A percentile compares a stretch with the other conserved stretches of the same genome.
These are phyloP conservation scores for Caiman crocodilus DNA, from an alignment of 2,797 vertebrate genomes.

Conservation along the genomic window DNA sequence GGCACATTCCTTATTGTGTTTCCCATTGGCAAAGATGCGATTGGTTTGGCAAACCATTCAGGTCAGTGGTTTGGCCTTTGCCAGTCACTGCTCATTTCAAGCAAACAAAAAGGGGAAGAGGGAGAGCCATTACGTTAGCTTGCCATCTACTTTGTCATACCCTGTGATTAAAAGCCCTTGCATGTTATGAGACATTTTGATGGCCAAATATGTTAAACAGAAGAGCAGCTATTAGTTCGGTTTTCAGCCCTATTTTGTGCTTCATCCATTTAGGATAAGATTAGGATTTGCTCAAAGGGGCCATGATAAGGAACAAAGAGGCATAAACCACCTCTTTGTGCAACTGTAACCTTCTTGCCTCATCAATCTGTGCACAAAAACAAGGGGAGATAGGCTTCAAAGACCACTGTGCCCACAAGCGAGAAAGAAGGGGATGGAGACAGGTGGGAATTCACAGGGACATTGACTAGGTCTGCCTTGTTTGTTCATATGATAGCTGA, in stretches of 20 bases:
- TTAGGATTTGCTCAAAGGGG: background rate
- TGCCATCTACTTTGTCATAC: background rate
- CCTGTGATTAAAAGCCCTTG: background rate
- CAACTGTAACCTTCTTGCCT: background rate
- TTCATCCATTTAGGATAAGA: background rate
- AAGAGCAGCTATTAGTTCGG: background rate
- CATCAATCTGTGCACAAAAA: background rate
- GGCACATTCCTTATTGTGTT: background rate
- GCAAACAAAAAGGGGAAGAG: background rate
- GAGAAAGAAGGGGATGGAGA: background rate
- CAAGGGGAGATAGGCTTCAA: background rate
- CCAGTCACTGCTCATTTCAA: background rate
- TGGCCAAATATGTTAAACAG: background rate
- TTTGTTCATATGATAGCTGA: background rate
- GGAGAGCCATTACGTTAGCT: background rate
- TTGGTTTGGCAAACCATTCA: background rate
- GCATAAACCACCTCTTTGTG: slow-evolving; percentile 3
- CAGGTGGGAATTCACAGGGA: background rate
- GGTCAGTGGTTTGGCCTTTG: background rate
- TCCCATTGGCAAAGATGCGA: background rate
- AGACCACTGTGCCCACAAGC: background rate
- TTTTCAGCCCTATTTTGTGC: background rate
- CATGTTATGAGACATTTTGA: background rate
- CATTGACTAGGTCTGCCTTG: background rate
- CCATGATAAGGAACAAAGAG: background rate